Base-by-base conservation (phyloP, 2,888 invertebrate species). In the Lasioglossum pauxillum region DNA sequence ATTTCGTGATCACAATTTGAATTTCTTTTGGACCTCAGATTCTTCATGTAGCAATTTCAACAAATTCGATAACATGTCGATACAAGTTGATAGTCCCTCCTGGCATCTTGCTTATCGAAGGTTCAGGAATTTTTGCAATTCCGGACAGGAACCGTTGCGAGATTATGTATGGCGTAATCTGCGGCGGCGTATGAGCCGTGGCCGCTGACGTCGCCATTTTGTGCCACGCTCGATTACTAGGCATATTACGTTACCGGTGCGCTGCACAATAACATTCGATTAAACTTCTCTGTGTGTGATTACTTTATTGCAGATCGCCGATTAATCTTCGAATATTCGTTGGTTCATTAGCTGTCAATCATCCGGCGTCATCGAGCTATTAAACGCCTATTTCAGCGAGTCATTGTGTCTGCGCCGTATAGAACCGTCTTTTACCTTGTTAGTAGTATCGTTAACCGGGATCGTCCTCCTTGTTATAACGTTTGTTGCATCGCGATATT, bases 151-250 rank as follows among this genome's bases (percentile, higher is more conserved):
- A 64, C 60, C 41, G 53, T 4, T n/a, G 57, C 49, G 49, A 67
- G 72, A 53, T 71, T 46, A 38, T 57, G 38, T 38, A 72, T 46
- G 69, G 75, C 23, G 46, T 74, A 71, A 80, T 82, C 73, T 46
- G 88, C 77, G 82, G 80, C 80, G 88, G 79, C 41, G 84, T 82
- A 87, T 83, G 88, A 92, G 89, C 91, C 91, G 92, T 90, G 89
- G 90, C 87, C 88, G 92, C 92, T 93, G 93, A 93, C 92, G 92
- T 90, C 91, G 93, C 92, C 93, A 92, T 93, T 94, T 93, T 91
- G 89, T 89, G 90, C 89, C 88, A 88, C 88, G 91, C 89, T 93
- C 92, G 90, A 90, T 92, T 92, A 90, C 89, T 81, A 82, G 84
- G 89, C 88, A 90, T 85, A 90, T 90, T 79, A 75, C 77, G 75